Conservation (phyloP, 2,113 vertebrate genomes). For the Smithornis capensis region DNA sequence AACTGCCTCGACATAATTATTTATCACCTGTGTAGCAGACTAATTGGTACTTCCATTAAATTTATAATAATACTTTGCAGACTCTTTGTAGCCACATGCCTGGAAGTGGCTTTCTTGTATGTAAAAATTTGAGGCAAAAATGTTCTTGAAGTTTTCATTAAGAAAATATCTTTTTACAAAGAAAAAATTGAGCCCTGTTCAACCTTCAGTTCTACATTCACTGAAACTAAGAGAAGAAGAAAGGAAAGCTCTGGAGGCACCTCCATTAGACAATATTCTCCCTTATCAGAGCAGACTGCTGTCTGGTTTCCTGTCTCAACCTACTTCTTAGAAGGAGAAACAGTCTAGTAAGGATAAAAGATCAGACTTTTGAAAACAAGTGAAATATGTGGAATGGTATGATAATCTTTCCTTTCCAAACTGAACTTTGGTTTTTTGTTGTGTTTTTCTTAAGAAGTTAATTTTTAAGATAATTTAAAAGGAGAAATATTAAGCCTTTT, state of each 20-base stretch:
- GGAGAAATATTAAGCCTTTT: background rate
- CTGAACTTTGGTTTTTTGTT: background rate
- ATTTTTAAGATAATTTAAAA: background rate
- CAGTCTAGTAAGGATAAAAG: constrained; percentile 61
- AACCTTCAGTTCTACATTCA: background rate
- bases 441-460: background rate
- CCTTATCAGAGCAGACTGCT: constrained; percentile 73
- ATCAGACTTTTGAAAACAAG: constrained; percentile 57
- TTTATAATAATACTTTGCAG: background rate
- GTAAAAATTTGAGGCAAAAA: background rate
- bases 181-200: background rate
- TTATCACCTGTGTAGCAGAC: background rate
- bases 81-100: background rate
- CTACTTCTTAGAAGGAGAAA: constrained; percentile 75
- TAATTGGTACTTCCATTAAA: background rate
- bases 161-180: background rate
- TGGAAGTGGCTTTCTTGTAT: background rate
- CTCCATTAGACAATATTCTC: constrained; percentile 72
- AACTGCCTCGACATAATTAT: background rate
- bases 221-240: constrained; percentile 46
- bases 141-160: background rate
- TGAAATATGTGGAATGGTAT: constrained; percentile 46
- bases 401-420: constrained; percentile 29
- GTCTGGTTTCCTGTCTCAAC: constrained; percentile 86
- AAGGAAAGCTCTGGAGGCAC: constrained; percentile 16